phyloP scores from a whole-genome alignment of 1,140 invertebrate genomes.

The Penaeus japonicus region DNA sequence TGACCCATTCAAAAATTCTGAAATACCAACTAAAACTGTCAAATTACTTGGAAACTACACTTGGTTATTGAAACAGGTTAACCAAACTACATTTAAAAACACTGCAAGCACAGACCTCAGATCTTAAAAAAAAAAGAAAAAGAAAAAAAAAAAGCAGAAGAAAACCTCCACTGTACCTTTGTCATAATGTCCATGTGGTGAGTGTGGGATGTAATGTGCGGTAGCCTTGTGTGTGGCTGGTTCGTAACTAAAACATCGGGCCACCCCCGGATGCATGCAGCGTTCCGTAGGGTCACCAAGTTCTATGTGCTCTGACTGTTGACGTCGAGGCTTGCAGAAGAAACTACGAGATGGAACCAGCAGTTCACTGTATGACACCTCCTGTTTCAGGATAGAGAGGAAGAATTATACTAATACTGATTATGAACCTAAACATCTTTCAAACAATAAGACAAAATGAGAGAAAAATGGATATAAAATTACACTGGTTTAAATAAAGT shows the following conservation, averaged over 20 bases:
- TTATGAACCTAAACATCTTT: neutral
- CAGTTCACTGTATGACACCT: conserved; percentile 50
- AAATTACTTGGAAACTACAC: no score
- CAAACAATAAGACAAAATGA: neutral
- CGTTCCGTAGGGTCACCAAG: conserved; percentile 17
- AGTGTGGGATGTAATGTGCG: conserved; percentile 43
- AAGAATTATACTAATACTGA: neutral
- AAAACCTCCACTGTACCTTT: conserved; percentile 22
- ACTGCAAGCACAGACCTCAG: neutral
- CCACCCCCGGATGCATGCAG: conserved; percentile 45
- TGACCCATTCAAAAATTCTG: no score
- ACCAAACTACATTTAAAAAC: no score
- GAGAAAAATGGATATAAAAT: neutral
- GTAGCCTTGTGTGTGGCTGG: conserved; percentile 43
- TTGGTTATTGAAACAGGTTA: no score
- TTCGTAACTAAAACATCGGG: conserved; percentile 58
- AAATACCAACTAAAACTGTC: no score
- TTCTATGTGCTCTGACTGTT: conserved; percentile 49
- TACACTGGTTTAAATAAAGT: no score
- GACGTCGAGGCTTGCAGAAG: conserved; percentile 37
- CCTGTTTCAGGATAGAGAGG: conserved; percentile 21
- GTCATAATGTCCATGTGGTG: conserved; percentile 37
- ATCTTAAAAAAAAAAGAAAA: no score
- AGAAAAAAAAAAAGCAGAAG: neutral
- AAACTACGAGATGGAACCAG: conserved; percentile 52